Conservation (phyloP, 1,140 invertebrate species). For the Drosophila tropicalis region DNA sequence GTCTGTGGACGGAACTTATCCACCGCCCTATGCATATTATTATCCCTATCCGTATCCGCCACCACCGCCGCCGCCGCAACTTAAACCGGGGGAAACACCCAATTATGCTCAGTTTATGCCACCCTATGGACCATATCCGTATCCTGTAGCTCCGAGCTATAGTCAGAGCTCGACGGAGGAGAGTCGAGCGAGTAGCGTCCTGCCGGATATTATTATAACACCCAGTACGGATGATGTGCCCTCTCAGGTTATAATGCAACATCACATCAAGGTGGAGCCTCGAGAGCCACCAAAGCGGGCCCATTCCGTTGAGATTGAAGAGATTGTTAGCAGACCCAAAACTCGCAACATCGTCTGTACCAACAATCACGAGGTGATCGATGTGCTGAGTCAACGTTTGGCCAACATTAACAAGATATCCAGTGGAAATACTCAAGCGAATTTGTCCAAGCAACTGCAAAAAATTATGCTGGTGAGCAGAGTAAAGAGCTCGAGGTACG, state of each 20-base stretch:
- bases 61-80: constrained; percentile 45
- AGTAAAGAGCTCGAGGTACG: constrained; percentile 72
- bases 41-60: constrained; percentile 71
- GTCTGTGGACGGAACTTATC: constrained; percentile 39
- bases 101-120: constrained; percentile 61
- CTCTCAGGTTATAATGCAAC: constrained; percentile 73
- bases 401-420: constrained; percentile 68
- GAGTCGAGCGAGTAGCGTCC: constrained; percentile 70
- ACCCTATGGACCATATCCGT: constrained; percentile 65
- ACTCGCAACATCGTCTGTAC: constrained; percentile 51
- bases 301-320: constrained; percentile 75
- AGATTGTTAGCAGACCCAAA: constrained; percentile 52
- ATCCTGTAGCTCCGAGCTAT: constrained; percentile 72
- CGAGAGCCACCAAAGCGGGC: constrained; percentile 59
- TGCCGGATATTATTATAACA: constrained; percentile 78
- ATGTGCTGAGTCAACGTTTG: constrained; percentile 66
- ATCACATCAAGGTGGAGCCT: constrained; percentile 72
- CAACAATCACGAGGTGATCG: constrained; percentile 70
- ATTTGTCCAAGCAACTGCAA: constrained; percentile 65
- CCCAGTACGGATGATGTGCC: constrained; percentile 78
- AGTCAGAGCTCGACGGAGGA: constrained; percentile 67
- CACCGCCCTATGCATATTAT: constrained; percentile 67
- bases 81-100: constrained; percentile 19
- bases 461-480: constrained; percentile 74
- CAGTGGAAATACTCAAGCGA: constrained; percentile 62